Evolutionary conservation across 2,797 vertebrate species (phyloP), one percentile per base, ranked within the genome.

Genomic region (Lagorchestes hirsutus): DNA sequence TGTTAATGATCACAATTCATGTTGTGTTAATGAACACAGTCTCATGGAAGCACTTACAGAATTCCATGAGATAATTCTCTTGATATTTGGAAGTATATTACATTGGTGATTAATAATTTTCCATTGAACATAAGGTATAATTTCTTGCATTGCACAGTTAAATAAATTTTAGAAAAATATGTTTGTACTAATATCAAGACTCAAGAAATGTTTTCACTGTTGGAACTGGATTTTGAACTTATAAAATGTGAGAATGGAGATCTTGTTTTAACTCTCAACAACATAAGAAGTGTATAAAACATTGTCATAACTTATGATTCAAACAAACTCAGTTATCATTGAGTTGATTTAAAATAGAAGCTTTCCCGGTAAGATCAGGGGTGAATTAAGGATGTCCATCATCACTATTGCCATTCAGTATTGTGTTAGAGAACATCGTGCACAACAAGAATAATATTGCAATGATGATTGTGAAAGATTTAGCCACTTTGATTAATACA

Each of bases 31-130:
- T 50, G 91, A 95, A 10, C 46, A 27, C 90, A 87, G n/a, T 24
- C 92, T 55, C 16, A 82, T 91, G 10, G 6, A 90, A 52, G 94
- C 58, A 92, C 54, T 27, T 92, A 50, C 31, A 92, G 57, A 57
- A 50, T 62, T 93, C 56, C 50, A 56, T 94, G 90, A 91, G 13
- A 90, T 92, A 93, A 56, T 95, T 96, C 52, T 95, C 50, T 93
- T 57, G 31, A 93, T 82, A 2, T 59, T 59, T 93, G 34, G 22
- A 59, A 87, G 62, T 1, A 94, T 93, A 92, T 54, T 95, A 92
- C 31, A 92, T 22, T 87, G 40, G 92, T 87, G 46, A 59, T 50
- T 90, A 94, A 90, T 91, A 46, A 92, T 34, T 34, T 90, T 13
- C 58, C 90, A 82, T 2, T 54, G 9, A 82, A 94, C 57, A 91